Evolutionary conservation across 2,113 vertebrate species (phyloP).

Genomic region (Cyprinodon tularosa): DNA sequence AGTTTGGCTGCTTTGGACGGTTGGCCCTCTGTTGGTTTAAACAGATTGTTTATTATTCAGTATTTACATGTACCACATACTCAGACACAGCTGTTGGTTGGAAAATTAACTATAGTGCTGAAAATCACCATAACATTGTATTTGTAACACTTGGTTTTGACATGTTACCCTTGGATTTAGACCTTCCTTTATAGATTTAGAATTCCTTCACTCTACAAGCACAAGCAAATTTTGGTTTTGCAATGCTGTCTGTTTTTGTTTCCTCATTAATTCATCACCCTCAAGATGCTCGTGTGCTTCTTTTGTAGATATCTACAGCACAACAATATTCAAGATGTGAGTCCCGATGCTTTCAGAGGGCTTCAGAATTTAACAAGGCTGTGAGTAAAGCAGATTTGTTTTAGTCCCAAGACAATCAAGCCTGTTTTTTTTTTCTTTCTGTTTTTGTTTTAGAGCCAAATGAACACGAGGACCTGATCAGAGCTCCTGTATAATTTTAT

Average conservation of each 20-base stretch:
- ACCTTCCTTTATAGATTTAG: not conserved
- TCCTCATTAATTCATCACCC: not conserved
- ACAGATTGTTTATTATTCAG: not conserved
- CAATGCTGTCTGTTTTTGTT: not conserved
- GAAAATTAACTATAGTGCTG: not conserved
- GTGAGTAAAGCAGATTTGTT: constrained; percentile 78
- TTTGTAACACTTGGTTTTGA: too few relatives aligned
- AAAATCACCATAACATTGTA: not conserved
- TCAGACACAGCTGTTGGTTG: constrained; percentile 4
- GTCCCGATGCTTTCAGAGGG: constrained; percentile 88
- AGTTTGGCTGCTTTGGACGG: constrained; percentile 1
- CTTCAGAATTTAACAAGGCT: constrained; percentile 89
- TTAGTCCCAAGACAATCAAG: too few relatives aligned
- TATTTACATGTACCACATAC: constrained; percentile 1
- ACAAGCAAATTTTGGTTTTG: not conserved
- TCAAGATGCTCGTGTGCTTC: constrained; percentile 1
- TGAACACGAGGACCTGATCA: not conserved
- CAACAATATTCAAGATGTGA: constrained; percentile 86
- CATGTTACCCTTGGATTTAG: not conserved
- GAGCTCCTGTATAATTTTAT: not conserved
- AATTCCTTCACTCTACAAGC: not conserved
- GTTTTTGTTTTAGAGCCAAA: not conserved
- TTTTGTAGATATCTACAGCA: constrained; percentile 89
- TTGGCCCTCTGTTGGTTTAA: constrained; percentile 1
- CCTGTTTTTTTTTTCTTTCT: not conserved